These are phyloP conservation scores for Archips xylosteana DNA, from an alignment of 2,888 invertebrate species.

Conservation along the genomic window DNA sequence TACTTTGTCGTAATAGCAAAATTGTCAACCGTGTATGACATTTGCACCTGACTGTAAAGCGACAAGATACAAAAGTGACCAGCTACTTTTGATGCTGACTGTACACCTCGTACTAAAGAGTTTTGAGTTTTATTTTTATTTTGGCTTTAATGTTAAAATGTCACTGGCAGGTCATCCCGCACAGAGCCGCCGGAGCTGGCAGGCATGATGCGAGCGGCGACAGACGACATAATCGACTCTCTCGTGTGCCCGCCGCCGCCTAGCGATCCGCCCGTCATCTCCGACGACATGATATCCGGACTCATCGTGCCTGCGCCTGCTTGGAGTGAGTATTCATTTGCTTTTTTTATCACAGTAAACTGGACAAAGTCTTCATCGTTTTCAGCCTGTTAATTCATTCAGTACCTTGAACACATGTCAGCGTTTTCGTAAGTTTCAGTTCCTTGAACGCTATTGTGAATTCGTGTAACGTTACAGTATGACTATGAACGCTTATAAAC, in stretches of 20 bases:
- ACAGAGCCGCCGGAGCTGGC: conserved; percentile 92
- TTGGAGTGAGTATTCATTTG: conserved; percentile 91
- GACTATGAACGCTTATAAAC: no score
- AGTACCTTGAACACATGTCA: no score
- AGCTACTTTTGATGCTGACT: no score
- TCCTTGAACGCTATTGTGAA: no score
- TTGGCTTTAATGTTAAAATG: not conserved
- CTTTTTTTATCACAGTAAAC: not conserved
- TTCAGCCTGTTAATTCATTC: no score
- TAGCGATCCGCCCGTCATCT: conserved; percentile 95
- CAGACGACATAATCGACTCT: conserved; percentile 98
- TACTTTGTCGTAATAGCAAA: no score
- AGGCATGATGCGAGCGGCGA: conserved; percentile 92
- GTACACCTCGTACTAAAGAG: not conserved
- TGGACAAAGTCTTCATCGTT: no score
- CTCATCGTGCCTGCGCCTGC: conserved; percentile 98
- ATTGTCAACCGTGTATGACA: no score
- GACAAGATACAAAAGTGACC: no score
- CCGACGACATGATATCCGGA: conserved; percentile 98
- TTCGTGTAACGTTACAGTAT: no score
- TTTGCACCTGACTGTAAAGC: no score
- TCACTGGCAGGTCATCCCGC: conserved; percentile 88
- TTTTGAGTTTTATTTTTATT: not conserved
- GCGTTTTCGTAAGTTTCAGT: no score
- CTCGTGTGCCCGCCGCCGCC: conserved; percentile 98